Evolutionary conservation across 2,797 vertebrate genomes (phyloP).

Genomic region (Malurus splendens): DNA sequence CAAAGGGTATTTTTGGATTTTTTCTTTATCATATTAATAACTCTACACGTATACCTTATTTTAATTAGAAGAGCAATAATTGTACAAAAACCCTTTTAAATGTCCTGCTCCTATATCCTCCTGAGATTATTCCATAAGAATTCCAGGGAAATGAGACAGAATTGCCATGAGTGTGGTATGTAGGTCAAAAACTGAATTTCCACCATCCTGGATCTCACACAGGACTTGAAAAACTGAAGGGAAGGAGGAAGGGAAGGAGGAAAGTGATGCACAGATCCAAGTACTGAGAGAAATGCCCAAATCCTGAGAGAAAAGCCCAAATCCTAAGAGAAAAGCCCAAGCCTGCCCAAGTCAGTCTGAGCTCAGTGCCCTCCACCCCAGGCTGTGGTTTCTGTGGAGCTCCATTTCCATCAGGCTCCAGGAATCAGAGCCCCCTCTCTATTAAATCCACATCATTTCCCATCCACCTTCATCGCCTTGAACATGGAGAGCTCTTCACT

Average conservation of each 20-base stretch:
- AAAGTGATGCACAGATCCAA: background rate
- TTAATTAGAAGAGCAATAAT: slow-evolving; percentile 19
- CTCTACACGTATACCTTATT: background rate
- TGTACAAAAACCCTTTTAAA: background rate
- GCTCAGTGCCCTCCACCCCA: background rate
- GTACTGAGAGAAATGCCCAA: background rate
- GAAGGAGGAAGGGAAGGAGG: background rate
- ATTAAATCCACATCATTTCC: background rate
- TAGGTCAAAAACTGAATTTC: background rate
- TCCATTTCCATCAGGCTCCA: background rate
- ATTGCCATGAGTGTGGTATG: background rate
- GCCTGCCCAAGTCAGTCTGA: background rate
- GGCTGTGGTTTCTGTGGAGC: background rate
- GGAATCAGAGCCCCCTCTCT: background rate
- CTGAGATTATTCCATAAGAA: background rate
- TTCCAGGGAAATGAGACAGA: background rate
- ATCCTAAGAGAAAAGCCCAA: background rate
- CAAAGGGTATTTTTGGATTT: background rate
- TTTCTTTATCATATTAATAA: slow-evolving; percentile 1
- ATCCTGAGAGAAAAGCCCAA: background rate
- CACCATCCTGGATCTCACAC: background rate
- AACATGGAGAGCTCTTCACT: background rate
- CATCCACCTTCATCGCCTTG: background rate
- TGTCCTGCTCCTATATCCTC: background rate
- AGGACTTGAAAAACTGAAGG: background rate